phyloP scores from a whole-genome alignment of 2,113 vertebrate genomes.

The Pelobates fuscus region DNA sequence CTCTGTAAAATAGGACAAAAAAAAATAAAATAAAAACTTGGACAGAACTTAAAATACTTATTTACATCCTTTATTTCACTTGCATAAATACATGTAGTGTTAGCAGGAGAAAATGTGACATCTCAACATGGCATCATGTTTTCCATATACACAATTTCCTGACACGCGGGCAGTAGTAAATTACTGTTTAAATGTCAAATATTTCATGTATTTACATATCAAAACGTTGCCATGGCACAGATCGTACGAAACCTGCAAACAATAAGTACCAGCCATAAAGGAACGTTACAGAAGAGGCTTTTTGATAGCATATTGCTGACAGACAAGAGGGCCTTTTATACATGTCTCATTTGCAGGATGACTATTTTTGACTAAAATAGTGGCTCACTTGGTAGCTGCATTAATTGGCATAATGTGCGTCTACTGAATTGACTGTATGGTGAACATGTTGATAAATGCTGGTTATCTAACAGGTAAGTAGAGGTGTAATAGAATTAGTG shows the following conservation, averaged over 20 bases:
- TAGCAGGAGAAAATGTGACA: conserved; percentile 11
- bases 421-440: too few relatives aligned
- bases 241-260: conserved; percentile 8
- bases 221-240: conserved; percentile 32
- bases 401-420: not conserved
- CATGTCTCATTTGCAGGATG: not conserved
- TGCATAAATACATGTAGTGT: conserved; percentile 2
- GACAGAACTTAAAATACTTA: too few relatives aligned
- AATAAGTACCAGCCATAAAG: not conserved
- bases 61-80: not conserved
- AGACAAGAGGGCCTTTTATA: conserved; percentile 31
- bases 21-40: too few relatives aligned
- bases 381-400: conserved; percentile 13
- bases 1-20: too few relatives aligned
- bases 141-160: conserved; percentile 33
- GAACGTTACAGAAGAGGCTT: not conserved
- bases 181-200: conserved; percentile 6
- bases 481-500: too few relatives aligned
- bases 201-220: conserved; percentile 30
- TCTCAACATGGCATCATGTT: conserved; percentile 25
- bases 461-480: too few relatives aligned
- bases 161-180: not conserved
- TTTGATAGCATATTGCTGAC: conserved; percentile 6
- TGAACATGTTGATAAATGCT: too few relatives aligned
- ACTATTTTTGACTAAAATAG: not conserved